Percentiles rank a stretch among this genome's conserved stretches.
These are phyloP conservation scores for Lophotis ruficrista DNA, from an alignment of 2,113 vertebrate species.

Conservation along the genomic window DNA sequence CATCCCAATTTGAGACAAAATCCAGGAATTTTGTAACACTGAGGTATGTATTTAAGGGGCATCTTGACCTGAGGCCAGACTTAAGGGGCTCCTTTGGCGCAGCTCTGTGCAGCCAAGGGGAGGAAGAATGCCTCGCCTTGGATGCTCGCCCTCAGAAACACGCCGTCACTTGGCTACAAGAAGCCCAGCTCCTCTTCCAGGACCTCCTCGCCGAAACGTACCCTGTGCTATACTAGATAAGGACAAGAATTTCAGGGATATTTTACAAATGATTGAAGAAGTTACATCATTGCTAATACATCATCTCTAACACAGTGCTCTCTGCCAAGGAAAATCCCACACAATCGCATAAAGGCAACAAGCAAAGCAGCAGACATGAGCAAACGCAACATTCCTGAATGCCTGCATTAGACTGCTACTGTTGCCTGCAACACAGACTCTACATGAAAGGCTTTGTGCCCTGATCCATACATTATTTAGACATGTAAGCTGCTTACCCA, in stretches of 20 bases:
- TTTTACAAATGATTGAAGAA: neutral
- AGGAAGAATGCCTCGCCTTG: accelerated
- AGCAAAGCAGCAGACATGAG: slow-evolving; percentile 35
- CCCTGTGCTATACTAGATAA: neutral
- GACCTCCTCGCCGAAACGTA: neutral
- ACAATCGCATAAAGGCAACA: slow-evolving; percentile 1
- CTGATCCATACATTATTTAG: neutral
- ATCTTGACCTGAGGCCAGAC: neutral
- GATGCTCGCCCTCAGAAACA: neutral
- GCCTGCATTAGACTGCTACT: neutral
- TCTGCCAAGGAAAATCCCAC: slow-evolving; percentile 48
- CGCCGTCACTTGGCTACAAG: neutral
- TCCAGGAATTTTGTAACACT: neutral
- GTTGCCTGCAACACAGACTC: neutral
- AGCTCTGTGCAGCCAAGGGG: accelerated
- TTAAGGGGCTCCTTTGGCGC: neutral
- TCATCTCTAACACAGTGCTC: neutral
- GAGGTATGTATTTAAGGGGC: neutral
- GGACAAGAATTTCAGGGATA: slow-evolving; percentile 23
- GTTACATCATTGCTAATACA: slow-evolving; percentile 36
- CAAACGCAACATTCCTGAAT: slow-evolving; percentile 44
- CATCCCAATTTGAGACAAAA: neutral
- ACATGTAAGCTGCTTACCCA: neutral
- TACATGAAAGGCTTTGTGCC: neutral
- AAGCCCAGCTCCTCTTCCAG: neutral